A percentile compares a stretch with the other conserved stretches of the same genome.
Conservation (phyloP, 1,140 invertebrate species). For the Drosophila micromelanica region DNA sequence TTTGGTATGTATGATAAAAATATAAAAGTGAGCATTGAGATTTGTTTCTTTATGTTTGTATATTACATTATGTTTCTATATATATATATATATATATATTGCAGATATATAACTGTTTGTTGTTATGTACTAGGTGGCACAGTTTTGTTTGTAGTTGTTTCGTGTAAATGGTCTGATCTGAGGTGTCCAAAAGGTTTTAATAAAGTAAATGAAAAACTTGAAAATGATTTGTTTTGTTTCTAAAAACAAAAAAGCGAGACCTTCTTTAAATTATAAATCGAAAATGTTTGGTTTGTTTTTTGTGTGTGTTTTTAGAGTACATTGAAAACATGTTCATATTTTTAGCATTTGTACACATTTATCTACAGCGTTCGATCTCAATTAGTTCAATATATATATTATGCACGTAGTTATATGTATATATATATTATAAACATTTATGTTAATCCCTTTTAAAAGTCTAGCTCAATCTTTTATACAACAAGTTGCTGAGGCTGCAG, state of each 20-base stretch:
- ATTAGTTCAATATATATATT: conserved; percentile 46
- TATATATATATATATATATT: conserved; percentile 59
- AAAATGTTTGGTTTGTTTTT: conserved; percentile 2
- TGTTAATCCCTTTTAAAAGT: conserved; percentile 64
- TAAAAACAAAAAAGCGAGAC: conserved; percentile 58
- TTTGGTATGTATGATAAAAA: conserved; percentile 73
- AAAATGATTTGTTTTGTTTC: too few relatives aligned
- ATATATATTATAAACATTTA: conserved; percentile 62
- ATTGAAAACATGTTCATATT: conserved; percentile 29
- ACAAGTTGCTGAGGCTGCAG: conserved; percentile 59
- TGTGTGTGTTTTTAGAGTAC: conserved; percentile 12
- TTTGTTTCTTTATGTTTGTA: conserved; percentile 46
- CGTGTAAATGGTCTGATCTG: conserved; percentile 54
- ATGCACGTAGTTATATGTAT: conserved; percentile 54
- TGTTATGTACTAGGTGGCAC: conserved; percentile 83
- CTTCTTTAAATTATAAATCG: conserved; percentile 45
- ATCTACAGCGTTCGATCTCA: conserved; percentile 62
- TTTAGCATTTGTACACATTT: conserved; percentile 67
- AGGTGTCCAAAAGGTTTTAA: conserved; percentile 25
- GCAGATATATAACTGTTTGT: conserved; percentile 78
- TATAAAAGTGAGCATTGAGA: conserved; percentile 79
- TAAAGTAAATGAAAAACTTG: background rate
- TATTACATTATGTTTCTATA: conserved; percentile 54
- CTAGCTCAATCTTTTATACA: conserved; percentile 78
- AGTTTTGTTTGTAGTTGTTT: conserved; percentile 66